Percentiles rank a stretch among this genome's conserved stretches.
Evolutionary conservation across 2,113 vertebrate genomes (phyloP).

Genomic region (Toxostoma redivivum): DNA sequence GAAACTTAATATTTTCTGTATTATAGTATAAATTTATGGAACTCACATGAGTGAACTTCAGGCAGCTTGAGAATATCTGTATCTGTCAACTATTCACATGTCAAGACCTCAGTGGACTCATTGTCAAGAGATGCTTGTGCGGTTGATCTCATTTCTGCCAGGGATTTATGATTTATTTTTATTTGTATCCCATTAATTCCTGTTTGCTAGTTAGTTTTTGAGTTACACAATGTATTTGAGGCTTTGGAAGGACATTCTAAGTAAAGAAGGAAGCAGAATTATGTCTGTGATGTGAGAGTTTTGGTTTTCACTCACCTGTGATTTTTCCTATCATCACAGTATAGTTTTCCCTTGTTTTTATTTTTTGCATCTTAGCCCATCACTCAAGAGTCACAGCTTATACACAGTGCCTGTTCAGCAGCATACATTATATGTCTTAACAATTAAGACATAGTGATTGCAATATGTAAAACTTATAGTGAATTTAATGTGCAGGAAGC

Average conservation of each 20-base stretch:
- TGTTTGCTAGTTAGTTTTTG: not conserved
- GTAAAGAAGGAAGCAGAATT: not conserved
- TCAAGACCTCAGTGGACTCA: not conserved
- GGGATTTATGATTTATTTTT: not conserved
- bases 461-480: not conserved
- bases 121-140: not conserved
- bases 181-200: not conserved
- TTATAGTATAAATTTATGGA: not conserved
- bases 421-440: accelerated
- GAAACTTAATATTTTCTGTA: not conserved
- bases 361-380: not conserved
- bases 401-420: not conserved
- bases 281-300: not conserved
- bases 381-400: not conserved
- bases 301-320: not conserved
- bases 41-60: not conserved
- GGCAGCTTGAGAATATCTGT: not conserved
- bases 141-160: not conserved
- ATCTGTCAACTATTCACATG: not conserved
- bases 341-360: not conserved
- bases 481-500: not conserved
- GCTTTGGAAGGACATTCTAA: not conserved
- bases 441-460: not conserved
- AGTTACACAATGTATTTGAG: not conserved
- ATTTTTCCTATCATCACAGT: not conserved